Conservation (phyloP, 2,113 vertebrate species). For the Hydropotes inermis region DNA sequence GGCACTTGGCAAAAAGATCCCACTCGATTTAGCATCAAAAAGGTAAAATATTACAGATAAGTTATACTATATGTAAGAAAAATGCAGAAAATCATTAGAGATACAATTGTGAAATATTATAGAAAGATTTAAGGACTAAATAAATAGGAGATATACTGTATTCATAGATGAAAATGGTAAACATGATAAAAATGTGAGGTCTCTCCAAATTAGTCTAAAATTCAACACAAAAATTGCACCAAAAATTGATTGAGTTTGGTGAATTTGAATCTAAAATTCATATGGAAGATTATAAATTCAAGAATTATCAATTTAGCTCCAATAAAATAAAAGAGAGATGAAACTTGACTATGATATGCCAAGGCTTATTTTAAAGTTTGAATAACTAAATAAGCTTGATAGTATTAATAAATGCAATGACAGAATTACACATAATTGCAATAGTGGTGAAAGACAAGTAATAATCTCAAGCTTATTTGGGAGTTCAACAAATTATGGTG, state of each 20-base stretch:
- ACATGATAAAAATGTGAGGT: background rate
- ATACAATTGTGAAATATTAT: background rate
- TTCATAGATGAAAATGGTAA: background rate
- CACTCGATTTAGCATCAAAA: background rate
- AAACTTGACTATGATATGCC: background rate
- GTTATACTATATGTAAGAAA: background rate
- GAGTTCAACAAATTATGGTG: background rate
- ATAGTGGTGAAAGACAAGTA: background rate
- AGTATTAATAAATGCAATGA: background rate
- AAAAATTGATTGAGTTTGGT: background rate
- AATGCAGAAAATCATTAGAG: background rate
- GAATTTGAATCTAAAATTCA: background rate
- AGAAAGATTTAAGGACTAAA: background rate
- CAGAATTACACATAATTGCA: background rate
- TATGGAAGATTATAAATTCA: background rate
- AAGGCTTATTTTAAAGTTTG: constrained; percentile 35
- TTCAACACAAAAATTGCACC: background rate
- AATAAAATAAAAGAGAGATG: background rate
- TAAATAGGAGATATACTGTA: background rate
- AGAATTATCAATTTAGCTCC: background rate
- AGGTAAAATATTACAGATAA: background rate
- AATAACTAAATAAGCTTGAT: constrained; percentile 7
- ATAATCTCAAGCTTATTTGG: background rate
- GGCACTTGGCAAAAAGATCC: background rate
- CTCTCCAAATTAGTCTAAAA: background rate